phyloP scores from a whole-genome alignment of 1,140 invertebrate species.

The Drosophila nikananu region DNA sequence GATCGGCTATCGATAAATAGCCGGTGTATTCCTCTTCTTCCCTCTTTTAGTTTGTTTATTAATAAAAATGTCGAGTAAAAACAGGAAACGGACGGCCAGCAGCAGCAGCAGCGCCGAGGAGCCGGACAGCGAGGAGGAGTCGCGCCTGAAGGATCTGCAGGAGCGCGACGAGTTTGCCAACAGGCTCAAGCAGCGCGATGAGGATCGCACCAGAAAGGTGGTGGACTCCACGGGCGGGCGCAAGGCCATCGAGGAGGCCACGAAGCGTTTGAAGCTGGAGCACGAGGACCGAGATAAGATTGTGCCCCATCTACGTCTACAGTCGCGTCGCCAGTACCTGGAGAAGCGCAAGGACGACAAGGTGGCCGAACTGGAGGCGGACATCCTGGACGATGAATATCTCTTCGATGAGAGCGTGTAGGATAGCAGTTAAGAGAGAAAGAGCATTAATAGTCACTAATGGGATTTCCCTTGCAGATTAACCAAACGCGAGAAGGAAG shows the following conservation, averaged over 20 bases:
- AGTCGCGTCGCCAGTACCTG: conserved; percentile 97
- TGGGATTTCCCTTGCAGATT: conserved; percentile 87
- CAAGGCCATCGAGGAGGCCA: conserved; percentile 95
- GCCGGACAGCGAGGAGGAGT: conserved; percentile 89
- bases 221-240: conserved; percentile 89
- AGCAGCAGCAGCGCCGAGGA: conserved; percentile 85
- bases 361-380: conserved; percentile 96
- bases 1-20: conserved; percentile 1
- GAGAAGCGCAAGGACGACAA: conserved; percentile 98
- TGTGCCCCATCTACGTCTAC: conserved; percentile 94
- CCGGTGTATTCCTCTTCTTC: conserved; percentile 18
- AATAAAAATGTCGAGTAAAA: conserved; percentile 52
- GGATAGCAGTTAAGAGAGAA: conserved; percentile 71
- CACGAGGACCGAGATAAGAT: conserved; percentile 93
- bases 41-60: conserved; percentile 35
- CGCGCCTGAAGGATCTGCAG: conserved; percentile 92
- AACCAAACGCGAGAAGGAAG: conserved; percentile 93
- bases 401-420: conserved; percentile 95
- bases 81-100: conserved; percentile 50
- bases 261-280: conserved; percentile 95
- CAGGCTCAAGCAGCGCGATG: conserved; percentile 95
- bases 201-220: conserved; percentile 94
- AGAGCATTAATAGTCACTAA: not conserved
- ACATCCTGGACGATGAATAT: conserved; percentile 98
- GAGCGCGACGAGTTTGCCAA: conserved; percentile 98